Evolutionary conservation across 2,888 invertebrate species (phyloP), one percentile per base, ranked within the genome.

Genomic region (Boloria euphrosyne): DNA sequence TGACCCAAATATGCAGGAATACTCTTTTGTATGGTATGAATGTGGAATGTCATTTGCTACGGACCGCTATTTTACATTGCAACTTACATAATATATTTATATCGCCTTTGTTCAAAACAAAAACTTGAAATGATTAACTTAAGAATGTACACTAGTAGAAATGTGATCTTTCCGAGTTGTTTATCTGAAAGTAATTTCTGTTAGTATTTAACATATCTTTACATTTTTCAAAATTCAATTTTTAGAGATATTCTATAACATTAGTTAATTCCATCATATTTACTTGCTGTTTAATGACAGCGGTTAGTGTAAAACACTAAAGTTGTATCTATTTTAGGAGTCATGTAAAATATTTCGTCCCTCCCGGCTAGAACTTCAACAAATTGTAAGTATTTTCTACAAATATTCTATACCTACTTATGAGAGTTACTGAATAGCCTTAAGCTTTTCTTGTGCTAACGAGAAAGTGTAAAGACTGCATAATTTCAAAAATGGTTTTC

Each of bases 1-100:
- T 89, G 88, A 88, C 90, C 90, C 78, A 86, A 87, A 90, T 90
- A 84, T 76, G 80, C 79, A 80, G 76, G 77, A 76, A 81, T 79
- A 80, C 83, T 83, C 85, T 88, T 87, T 81, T 80, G 84, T 81
- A 81, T 83, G 82, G 79, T 78, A 75, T 78, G 83, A 84, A 84
- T 80, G 83, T 77, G 82, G 85, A 86, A 87, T 87, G 86, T 82
- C 84, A 87, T 88, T 89, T 86, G 81, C 81, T 73, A 73, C 73
- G 75, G 79, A 79, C 84, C 84, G 85, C 88, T 86, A 88, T 83
- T 70, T 82, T 75, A 76, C 80, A 86, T 87, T 87, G 85, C 87
- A 88, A 82, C 78, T 76, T 76, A 81, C 78, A 77, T 80, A 78
- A 75, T 74, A 77, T 78, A 78, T 81, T 81, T 77, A 81, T 81